Base-by-base conservation (phyloP, 2,113 vertebrate species). In the Rhinichthys klamathensis region DNA sequence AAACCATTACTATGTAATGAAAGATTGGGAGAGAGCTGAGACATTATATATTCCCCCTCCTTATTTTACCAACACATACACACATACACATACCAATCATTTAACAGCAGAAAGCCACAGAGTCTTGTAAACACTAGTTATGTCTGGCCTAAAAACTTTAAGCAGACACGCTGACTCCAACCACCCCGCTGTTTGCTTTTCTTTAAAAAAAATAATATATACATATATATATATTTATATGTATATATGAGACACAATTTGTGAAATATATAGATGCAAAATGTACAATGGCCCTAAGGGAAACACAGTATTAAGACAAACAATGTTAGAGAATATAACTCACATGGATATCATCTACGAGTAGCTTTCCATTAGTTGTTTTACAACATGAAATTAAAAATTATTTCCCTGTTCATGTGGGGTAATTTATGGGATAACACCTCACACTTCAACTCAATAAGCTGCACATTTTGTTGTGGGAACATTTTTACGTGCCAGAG, bases 101-200 rank as follows among this genome's bases (percentile, higher is more conserved):
- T 93, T 93, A 95, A 92, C 92, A 92, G 91, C 92, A 92, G 63
- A 91, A 91, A 94, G 91, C 93, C 93, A 92, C 87, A 90, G 89
- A 93, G 92, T 89, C 92, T 95, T 94, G 94, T 95, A 94, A 94
- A 95, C 93, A 94, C 92, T 91, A 91, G 92, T 94, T 93, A 92
- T 93, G 93, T 94, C 93, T 93, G 89, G 86, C 82, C 87, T 93
- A 85, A 89, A 91, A 87, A 90, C 92, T 94, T 91, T 91, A 91
- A 91, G 92, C 91, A 95, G 93, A 95, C 94, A 94, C 87, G 81
- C 91, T 93, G 93, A 91, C 94, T 93, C 94, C 93, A 93, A 87
- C 90, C 84, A 88, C 91, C 91, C 91, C 85, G 89, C 89, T 92
- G 90, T 89, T 89, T 85, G 87, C 60, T 85, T 90, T 90, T 84